phyloP scores from a whole-genome alignment of 2,797 vertebrate species.

The Furcifer pardalis region DNA sequence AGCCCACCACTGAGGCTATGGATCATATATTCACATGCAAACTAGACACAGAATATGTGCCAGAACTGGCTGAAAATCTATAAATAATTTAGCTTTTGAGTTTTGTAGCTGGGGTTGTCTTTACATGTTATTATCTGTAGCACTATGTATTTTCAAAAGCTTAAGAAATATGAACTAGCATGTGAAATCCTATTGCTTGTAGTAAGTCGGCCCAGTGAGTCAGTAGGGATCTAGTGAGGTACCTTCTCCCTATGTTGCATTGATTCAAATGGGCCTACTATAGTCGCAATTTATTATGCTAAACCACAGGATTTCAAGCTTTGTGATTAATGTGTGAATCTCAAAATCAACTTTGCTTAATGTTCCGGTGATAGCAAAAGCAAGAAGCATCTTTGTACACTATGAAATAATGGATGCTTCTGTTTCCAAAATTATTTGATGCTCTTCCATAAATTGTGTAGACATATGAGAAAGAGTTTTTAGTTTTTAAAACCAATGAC shows the following conservation, averaged over 20 bases:
- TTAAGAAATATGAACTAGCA: no score
- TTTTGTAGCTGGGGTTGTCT: neutral
- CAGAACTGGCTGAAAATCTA: neutral
- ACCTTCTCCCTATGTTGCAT: no score
- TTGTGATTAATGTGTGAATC: neutral
- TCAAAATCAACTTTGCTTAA: conserved; percentile 28
- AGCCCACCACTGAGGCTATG: no score
- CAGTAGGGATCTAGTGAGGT: no score
- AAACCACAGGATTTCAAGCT: no score
- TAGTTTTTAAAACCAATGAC: conserved; percentile 15
- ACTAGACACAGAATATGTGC: neutral
- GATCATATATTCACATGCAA: neutral
- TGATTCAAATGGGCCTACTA: no score
- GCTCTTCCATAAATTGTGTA: conserved; percentile 43
- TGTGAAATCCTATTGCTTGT: no score
- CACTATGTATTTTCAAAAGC: no score
- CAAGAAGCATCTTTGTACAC: conserved; percentile 22
- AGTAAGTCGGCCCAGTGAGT: no score
- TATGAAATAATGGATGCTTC: no score
- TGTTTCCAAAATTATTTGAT: neutral
- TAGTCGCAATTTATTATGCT: no score
- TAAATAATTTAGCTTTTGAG: neutral
- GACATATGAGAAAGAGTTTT: conserved; percentile 36
- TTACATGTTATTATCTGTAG: no score
- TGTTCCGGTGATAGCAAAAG: neutral